A percentile compares a stretch with the other conserved stretches of the same genome.
Conservation (phyloP, 2,113 vertebrate species). For the Pteropus alecto region DNA sequence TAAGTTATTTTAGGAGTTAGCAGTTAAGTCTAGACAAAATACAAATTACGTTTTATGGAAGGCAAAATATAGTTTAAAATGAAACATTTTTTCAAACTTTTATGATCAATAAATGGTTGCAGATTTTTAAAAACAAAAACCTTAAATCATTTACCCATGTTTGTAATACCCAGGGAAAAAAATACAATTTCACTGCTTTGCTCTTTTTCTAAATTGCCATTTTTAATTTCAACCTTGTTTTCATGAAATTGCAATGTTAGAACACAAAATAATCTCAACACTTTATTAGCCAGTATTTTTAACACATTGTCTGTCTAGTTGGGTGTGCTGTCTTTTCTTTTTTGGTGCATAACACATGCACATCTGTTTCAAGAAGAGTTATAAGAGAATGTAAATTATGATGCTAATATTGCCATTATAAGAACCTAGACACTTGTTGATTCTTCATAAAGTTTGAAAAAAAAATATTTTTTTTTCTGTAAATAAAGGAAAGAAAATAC, state of each 20-base stretch:
- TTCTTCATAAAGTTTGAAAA: neutral
- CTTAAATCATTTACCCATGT: neutral
- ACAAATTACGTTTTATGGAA: neutral
- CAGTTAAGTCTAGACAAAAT: neutral
- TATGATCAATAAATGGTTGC: neutral
- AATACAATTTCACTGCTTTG: neutral
- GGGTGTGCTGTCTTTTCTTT: neutral
- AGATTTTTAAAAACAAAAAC: neutral
- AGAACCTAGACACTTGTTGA: neutral
- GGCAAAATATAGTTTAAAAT: slow-evolving; percentile 31
- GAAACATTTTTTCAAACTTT: neutral
- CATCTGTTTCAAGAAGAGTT: neutral
- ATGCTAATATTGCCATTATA: neutral
- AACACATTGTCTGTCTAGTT: neutral
- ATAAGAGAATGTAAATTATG: neutral
- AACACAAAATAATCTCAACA: neutral
- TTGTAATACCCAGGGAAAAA: neutral
- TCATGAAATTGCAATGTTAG: neutral
- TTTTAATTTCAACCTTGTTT: neutral
- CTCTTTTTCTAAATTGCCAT: neutral
- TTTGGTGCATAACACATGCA: neutral
- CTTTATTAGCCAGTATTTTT: neutral
- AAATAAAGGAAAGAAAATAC: neutral
- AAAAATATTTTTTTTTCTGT: neutral
- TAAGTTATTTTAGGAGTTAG: neutral